These are phyloP conservation scores for Noctilio leporinus DNA, from an alignment of 2,113 vertebrate genomes.

Conservation along the genomic window DNA sequence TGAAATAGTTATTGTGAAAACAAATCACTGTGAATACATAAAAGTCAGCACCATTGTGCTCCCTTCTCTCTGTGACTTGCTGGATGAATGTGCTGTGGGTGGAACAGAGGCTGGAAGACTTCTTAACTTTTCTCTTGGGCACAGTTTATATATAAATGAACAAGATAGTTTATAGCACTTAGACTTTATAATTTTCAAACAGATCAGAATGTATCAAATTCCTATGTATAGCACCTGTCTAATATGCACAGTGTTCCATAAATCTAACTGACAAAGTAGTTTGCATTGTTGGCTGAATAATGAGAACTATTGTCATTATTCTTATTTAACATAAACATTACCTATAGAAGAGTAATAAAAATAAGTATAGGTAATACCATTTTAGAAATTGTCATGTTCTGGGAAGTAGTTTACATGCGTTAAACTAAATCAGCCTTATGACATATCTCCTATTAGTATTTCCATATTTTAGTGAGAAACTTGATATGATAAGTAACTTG, in stretches of 20 bases:
- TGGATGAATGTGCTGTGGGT: background rate
- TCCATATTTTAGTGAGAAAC: background rate
- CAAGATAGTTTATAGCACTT: background rate
- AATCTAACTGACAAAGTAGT: background rate
- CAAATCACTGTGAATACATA: background rate
- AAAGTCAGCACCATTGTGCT: background rate
- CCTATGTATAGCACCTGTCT: background rate
- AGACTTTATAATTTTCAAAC: background rate
- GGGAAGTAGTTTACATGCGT: background rate
- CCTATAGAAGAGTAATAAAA: background rate
- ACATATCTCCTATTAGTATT: background rate
- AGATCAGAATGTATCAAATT: background rate
- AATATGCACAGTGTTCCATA: background rate
- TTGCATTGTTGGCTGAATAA: background rate
- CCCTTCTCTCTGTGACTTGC: background rate
- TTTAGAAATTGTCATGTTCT: background rate
- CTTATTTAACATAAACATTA: background rate
- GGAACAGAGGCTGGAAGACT: background rate
- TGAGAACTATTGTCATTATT: background rate
- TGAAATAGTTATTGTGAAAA: conserved; percentile 32
- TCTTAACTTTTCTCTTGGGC: background rate
- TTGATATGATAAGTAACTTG: background rate
- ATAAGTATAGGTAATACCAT: background rate
- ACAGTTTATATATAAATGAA: background rate
- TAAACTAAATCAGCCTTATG: background rate